Base-by-base conservation (phyloP, 2,113 vertebrate genomes). In the Kryptolebias marmoratus region DNA sequence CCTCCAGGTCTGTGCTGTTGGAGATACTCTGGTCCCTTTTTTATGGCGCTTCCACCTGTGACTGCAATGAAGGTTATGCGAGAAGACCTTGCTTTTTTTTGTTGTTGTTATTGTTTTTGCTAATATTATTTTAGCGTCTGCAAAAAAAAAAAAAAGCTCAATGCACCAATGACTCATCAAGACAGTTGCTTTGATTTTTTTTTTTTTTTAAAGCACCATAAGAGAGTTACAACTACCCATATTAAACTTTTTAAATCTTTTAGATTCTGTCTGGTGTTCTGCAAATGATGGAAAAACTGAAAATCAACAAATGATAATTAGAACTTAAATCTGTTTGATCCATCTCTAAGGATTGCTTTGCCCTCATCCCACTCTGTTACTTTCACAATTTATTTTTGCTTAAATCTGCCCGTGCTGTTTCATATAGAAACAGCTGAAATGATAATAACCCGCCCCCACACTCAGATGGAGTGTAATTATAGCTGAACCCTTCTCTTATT, bases 401-500 rank as follows among this genome's bases (percentile, higher is more conserved):
- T 11, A 44, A 70, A 73, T 55, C 53, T 63, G 56, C 13, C 45
- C 13, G 18, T 57, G 28, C 61, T 60, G 9, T 72, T 78, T 85
- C 27, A 56, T 36, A 36, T 0, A 9, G 2, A 77, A 61, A 68
- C 67, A 45, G 39, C 31, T 36, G 44, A 32, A 81, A 73, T 68
- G 60, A 73, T 69, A 75, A 52, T 42, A 42, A 58, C 56, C 5
- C 55, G 32, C 15, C 55, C 15, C 8, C 7, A 11, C 5, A 30
- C 47, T 64, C 61, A 5, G 6, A 62, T 52, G 61, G 76, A 63
- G 64, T 64, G 36, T 61, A 52, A 74, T 75, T 18, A 55, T 68
- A 58, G 79, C 61, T 77, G 70, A 74, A 78, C 54, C 69, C 50
- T 63, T 13, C 32, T 71, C 44, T 83, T 83, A 88, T 84, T 84